A percentile compares a stretch with the other conserved stretches of the same genome.
Conservation (phyloP, 2,888 invertebrate species). For the Drosophila acutilabella region DNA sequence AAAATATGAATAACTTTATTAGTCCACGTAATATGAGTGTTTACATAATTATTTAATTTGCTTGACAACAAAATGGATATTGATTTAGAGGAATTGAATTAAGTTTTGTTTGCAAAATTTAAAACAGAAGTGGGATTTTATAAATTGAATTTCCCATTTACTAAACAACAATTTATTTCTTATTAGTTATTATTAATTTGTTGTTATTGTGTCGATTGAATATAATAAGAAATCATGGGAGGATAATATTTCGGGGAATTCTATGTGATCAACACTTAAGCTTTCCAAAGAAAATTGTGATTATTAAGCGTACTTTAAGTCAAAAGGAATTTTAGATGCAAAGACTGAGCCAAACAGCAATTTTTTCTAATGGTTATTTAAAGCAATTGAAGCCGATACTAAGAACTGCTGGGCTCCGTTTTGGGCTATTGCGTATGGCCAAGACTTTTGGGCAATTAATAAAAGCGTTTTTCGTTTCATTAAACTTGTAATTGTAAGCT, state of each 20-base stretch:
- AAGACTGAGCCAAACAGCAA: conserved; percentile 16
- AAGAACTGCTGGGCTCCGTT: not conserved
- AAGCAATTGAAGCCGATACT: conserved; percentile 2
- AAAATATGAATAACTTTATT: conserved; percentile 26
- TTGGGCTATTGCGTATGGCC: conserved; percentile 4
- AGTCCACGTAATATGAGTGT: conserved; percentile 38
- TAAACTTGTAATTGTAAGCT: conserved; percentile 63
- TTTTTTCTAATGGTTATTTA: not conserved
- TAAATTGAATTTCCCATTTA: too few relatives aligned
- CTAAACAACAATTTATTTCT: too few relatives aligned
- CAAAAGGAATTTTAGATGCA: not conserved
- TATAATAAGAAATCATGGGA: not conserved
- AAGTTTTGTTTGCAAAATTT: not conserved
- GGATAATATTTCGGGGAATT: not conserved
- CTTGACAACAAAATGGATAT: conserved; percentile 9
- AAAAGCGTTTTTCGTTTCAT: conserved; percentile 68
- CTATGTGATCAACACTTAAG: not conserved
- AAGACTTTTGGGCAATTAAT: conserved; percentile 58
- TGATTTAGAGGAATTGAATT: conserved; percentile 35
- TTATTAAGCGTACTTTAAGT: conserved; percentile 3
- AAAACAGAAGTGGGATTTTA: not conserved
- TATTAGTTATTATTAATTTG: too few relatives aligned
- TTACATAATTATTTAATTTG: conserved; percentile 19
- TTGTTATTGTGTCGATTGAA: too few relatives aligned
- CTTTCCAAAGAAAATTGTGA: not conserved